Evolutionary conservation across 2,888 invertebrate species (phyloP), one percentile per base, ranked within the genome.

Genomic region (Pemphredon lugubris): DNA sequence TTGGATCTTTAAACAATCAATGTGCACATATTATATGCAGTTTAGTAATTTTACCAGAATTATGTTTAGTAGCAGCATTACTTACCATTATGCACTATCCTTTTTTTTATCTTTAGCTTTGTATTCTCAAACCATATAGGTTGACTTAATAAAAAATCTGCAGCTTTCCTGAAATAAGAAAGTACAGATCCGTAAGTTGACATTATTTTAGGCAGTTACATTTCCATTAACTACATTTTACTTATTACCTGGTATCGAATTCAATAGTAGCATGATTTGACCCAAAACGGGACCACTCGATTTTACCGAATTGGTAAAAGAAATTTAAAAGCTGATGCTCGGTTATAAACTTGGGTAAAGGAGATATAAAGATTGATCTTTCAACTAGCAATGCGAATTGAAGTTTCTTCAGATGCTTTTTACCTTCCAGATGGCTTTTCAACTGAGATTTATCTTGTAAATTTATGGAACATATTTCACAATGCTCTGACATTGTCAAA

Each of bases 371-470:
- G 39, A 89, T 72, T 9, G 87, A 87, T 45, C 65, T 81, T 40
- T 83, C 66, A 0, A 34, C 6, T 6, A n/a, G 6, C 1, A 0
- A 11, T 21, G 11, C 40, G 20, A n/a, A n/a, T n/a, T 83, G 23
- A 11, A 70, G 42, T 58, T 75, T 81, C 51, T 69, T 83, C 1
- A 81, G 59, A 76, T 89, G 89, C 45, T 76, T 85, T 48, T 86
- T 87, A 2, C 88, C 88, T 21, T 63, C 39, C 7, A 87, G 7
- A 55, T 89, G 89, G 30, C 69, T 73, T 50, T 78, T 65, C 34
- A 77, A 84, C 16, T 85, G 53, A 50, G 77, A 39, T 0, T 84
- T 70, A 58, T 84, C 81, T 30, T 69, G 47, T 4, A 84, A 71
- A 20, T 79, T 13, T 2, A 83, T 44, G 20, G 73, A 70, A 67